Evolutionary conservation across 2,113 vertebrate species (phyloP), one percentile per base, ranked within the genome.

Genomic region (Peucedramus taeniatus): DNA sequence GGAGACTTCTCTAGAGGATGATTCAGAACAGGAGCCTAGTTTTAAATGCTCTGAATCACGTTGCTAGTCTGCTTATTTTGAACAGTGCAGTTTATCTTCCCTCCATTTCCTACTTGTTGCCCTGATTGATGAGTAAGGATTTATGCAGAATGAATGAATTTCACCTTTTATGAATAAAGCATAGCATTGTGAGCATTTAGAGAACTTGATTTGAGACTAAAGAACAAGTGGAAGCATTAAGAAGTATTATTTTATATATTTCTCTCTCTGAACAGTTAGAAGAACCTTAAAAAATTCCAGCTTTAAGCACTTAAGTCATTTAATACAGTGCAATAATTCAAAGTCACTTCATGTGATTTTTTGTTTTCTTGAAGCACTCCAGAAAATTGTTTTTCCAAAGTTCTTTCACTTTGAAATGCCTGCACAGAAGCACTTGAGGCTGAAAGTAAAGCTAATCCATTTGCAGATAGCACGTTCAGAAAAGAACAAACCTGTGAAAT

Each of bases 81-180:
- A 94, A 81, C 17, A 40, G 27, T 60, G 69, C 47, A 18, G 68
- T 95, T 92, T 89, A 81, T 83, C 86, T 95, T 91, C 40, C 64
- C 44, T 93, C 44, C 40, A 30, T 94, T 86, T 90, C 87, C 47
- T 74, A 83, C 85, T 93, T 83, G 33, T 68, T 96, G 76, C 83
- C 60, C 51, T 89, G 76, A 96, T 30, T 85, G 85, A 90, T 95
- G 92, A 90, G 63, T 85, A 68, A 95, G 72, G 75, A 71, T 89
- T 96, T 93, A 86, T 88, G 64, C 47, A 86, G 60, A 92, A 90
- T 95, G 91, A 96, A 83, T 92, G 88, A 68, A 81, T 83, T 89
- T 92, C 75, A 88, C 83, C 82, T 93, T 94, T 92, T 83, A 51
- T 90, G 90, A 96, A 94, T 93, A 96, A 83, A 83, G 80, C 17